Evolutionary conservation across 2,113 vertebrate genomes (phyloP), one percentile per base, ranked within the genome.

Genomic region (Genyomyrus donnyi): DNA sequence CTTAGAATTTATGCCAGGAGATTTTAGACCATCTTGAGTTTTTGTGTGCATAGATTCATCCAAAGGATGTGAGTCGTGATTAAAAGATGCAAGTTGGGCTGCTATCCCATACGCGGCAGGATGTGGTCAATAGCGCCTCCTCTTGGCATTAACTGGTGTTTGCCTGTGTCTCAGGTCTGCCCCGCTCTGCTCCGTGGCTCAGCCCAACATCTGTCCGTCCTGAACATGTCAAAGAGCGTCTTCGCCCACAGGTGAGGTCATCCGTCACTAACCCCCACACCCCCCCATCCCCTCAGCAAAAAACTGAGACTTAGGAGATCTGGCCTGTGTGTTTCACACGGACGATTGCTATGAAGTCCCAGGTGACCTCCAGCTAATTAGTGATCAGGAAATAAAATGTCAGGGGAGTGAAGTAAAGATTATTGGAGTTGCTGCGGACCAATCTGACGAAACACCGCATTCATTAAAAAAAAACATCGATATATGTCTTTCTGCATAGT

Each of bases 161-260:
- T 2, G 24, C 39, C 48, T 91, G 24, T 91, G 62, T 90, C 48
- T 70, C 91, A 98, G 97, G 95, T 98, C 56, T 97, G 96, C 91
- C 93, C 94, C 70, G 97, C 97, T 13, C 95, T 98, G 3, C 96
- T 97, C 88, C 96, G 96, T 52, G 97, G 97, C 15, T 97, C 97
- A 91, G 95, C 97, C 88, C 96, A 97, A 50, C 95, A 96, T 90
- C 94, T 98, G 58, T 93, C 96, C 27, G 94, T 96, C 83, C 96
- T 98, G 87, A 97, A 96, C 90, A 94, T 97, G 53, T 97, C 97
- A 85, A 96, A 96, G 92, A 96, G 96, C 5, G 93, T 97, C 45
- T 97, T 98, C 94, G 96, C 97, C 89, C 96, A 97, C 94, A 96
- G 97, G 97, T 93, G 74, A 90, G 88, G 46, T 17, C 50, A 35